phyloP scores from a whole-genome alignment of 2,888 invertebrate genomes.

The Onchidella celtica region DNA sequence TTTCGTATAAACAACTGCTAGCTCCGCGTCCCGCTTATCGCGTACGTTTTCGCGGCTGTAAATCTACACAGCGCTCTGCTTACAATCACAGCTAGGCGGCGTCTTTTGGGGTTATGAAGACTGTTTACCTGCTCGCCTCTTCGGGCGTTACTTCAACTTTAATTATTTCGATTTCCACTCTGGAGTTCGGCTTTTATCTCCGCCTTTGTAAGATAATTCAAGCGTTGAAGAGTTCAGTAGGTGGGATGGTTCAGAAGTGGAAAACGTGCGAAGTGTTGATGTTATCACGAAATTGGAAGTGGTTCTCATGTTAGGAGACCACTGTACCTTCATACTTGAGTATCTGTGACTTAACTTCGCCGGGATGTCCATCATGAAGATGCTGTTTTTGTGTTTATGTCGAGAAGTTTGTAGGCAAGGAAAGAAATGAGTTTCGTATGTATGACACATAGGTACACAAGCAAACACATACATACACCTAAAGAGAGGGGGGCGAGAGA shows the following conservation, averaged over 20 bases:
- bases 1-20: background rate
- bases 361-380: background rate
- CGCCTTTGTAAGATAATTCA: background rate
- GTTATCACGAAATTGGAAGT: no score
- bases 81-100: background rate
- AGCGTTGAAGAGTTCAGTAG: slow-evolving; percentile 8
- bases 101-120: background rate
- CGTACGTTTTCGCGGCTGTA: background rate
- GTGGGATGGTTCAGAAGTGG: background rate
- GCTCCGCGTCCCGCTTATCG: background rate
- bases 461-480: no score
- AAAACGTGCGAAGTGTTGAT: no score
- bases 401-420: no score
- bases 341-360: background rate
- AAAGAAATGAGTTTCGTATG: no score
- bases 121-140: background rate
- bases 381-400: background rate
- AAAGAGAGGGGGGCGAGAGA: no score
- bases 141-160: background rate
- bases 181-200: background rate
- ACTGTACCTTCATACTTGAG: no score
- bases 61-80: background rate
- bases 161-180: slow-evolving; percentile 25
- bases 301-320: no score
- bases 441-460: no score